These are phyloP conservation scores for Penaeus vannamei DNA, from an alignment of 1,140 invertebrate genomes.

Conservation along the genomic window DNA sequence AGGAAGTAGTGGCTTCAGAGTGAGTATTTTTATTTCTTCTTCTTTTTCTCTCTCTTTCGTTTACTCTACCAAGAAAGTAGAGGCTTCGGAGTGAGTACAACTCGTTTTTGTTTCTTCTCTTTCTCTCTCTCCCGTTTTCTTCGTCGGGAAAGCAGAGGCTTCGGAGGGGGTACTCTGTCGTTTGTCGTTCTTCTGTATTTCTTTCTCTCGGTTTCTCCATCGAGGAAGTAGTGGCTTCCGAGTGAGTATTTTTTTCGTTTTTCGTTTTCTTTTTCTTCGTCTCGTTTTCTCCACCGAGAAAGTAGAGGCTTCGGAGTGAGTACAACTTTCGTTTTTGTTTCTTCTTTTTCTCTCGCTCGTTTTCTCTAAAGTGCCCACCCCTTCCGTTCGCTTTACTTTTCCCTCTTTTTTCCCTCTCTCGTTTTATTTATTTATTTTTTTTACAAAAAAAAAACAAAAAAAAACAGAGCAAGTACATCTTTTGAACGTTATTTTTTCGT, in stretches of 20 bases:
- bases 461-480: background rate
- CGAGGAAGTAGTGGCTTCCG: slow-evolving; percentile 10
- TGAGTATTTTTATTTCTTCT: no score
- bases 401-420: slow-evolving; percentile 36
- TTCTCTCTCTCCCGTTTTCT: slow-evolving; percentile 4
- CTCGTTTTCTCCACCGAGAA: slow-evolving; percentile 2
- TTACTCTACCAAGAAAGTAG: background rate
- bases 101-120: background rate
- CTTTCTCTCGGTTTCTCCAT: slow-evolving; percentile 21
- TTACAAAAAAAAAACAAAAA: background rate
- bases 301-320: background rate
- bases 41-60: slow-evolving; percentile 38
- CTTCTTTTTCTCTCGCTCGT: no score
- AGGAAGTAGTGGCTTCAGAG: slow-evolving; percentile 17
- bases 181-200: slow-evolving; percentile 15
- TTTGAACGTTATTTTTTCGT: no score
- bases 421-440: background rate
- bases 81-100: background rate
- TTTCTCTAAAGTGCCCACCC: no score
- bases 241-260: no score
- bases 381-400: no score
- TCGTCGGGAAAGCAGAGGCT: background rate
- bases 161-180: slow-evolving; percentile 17
- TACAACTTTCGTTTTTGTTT: no score
- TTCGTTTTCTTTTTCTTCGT: slow-evolving; percentile 3